Conservation (phyloP, 1,140 invertebrate species). For the Armadillidium nasatum region DNA sequence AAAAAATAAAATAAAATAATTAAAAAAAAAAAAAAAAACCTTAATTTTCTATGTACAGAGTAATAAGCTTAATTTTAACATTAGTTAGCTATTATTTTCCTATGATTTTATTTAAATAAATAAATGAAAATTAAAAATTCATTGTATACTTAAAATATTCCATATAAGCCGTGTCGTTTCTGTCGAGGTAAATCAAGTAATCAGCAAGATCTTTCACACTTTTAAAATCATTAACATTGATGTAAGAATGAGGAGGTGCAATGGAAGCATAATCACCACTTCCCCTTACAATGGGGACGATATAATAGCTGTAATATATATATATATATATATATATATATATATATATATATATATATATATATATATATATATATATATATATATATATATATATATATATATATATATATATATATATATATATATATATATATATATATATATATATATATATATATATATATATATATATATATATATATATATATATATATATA, state of each 20-base stretch:
- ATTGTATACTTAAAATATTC: constrained; percentile 45
- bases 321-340: no score
- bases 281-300: constrained; percentile 50
- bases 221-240: constrained; percentile 47
- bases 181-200: constrained; percentile 44
- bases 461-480: constrained; percentile 20
- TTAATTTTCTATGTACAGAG: no score
- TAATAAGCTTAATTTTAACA: no score
- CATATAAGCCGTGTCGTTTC: constrained; percentile 46
- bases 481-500: constrained; percentile 13
- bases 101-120: no score
- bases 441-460: background rate
- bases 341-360: no score
- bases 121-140: no score
- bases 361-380: background rate
- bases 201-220: constrained; percentile 46
- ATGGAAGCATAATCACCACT: constrained; percentile 48
- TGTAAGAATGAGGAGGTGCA: constrained; percentile 50
- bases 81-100: no score
- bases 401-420: constrained; percentile 18
- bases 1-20: no score
- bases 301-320: constrained; percentile 38
- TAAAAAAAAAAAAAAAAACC: no score
- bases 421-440: no score
- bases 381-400: constrained; percentile 17